These are phyloP conservation scores for Sardinella longiceps DNA, from an alignment of 2,797 vertebrate species.

Conservation along the genomic window DNA sequence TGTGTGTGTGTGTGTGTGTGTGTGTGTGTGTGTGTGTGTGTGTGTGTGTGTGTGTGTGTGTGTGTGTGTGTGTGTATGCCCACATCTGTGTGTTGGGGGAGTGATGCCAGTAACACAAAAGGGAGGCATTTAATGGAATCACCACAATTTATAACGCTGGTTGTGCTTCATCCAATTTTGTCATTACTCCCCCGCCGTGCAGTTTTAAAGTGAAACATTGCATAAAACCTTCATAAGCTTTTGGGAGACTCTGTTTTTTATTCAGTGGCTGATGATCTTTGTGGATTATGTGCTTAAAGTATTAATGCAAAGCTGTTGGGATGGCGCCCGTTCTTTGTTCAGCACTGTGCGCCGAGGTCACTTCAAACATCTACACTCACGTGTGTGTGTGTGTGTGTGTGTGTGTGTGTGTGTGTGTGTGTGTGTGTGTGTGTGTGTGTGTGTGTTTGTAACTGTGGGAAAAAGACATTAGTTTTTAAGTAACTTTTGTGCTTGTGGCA, in stretches of 20 bases:
- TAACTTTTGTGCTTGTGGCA: neutral
- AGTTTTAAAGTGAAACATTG: neutral
- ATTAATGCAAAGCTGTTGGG: neutral
- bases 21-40: neutral
- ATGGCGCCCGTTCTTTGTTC: neutral
- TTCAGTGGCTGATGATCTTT: neutral
- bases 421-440: neutral
- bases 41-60: neutral
- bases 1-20: too few relatives aligned
- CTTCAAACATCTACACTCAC: neutral
- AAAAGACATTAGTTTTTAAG: neutral
- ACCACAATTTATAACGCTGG: neutral
- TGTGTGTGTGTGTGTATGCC: neutral
- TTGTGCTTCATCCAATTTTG: too few relatives aligned
- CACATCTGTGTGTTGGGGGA: neutral
- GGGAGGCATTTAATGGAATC: neutral
- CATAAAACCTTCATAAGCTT: neutral
- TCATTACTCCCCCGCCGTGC: neutral
- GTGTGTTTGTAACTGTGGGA: neutral
- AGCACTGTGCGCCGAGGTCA: neutral
- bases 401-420: constrained; percentile 1
- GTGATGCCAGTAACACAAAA: neutral
- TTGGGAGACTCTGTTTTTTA: neutral
- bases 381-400: constrained; percentile 9
- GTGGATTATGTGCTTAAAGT: constrained; percentile 5